Evolutionary conservation across 2,797 vertebrate species (phyloP).

Genomic region (Urophycis tenuis): DNA sequence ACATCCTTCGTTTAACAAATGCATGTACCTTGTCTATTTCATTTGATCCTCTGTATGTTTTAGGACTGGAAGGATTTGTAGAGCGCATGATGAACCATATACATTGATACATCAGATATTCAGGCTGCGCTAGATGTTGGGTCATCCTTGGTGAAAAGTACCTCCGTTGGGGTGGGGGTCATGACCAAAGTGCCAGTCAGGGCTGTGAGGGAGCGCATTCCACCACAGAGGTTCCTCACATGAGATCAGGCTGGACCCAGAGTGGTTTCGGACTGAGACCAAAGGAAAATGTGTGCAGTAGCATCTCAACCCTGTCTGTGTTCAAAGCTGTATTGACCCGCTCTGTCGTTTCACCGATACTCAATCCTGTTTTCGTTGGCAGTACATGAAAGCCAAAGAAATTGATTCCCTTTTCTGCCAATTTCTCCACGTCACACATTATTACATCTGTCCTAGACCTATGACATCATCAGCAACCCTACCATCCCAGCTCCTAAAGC

Average conservation of each 20-base stretch:
- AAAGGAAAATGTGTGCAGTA: background rate
- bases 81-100: too few species aligned
- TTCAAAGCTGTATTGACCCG: background rate
- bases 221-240: background rate
- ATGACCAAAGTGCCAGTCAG: too few species aligned
- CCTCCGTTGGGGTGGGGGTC: too few species aligned
- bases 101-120: too few species aligned
- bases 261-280: too few species aligned
- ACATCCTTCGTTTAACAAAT: too few species aligned
- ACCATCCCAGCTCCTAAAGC: background rate
- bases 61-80: too few species aligned
- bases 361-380: background rate
- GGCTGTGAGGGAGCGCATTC: background rate
- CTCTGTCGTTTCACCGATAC: background rate
- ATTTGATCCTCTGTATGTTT: too few species aligned
- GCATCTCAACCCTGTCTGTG: background rate
- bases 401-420: background rate
- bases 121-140: too few species aligned
- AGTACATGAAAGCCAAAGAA: background rate
- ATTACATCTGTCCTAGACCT: background rate
- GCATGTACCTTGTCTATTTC: too few species aligned
- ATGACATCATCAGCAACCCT: background rate
- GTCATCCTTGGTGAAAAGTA: too few species aligned
- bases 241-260: background rate
- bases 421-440: background rate